Base-by-base conservation (phyloP, 1,140 invertebrate genomes). In the Sycobia sp. region DNA sequence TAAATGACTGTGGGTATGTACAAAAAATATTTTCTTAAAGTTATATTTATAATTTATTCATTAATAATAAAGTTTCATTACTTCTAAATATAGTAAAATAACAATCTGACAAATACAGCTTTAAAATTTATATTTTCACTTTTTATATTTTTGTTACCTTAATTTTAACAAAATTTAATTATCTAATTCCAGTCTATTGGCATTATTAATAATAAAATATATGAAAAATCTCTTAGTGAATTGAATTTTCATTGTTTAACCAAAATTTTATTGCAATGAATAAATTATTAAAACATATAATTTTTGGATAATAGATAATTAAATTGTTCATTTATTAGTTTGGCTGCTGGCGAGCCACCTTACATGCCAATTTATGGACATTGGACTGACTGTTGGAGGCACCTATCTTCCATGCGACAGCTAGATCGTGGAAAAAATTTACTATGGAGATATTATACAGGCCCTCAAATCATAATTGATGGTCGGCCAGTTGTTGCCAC, bases 391-490 rank as follows among this genome's bases (percentile, higher is more conserved):
- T 96, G 94, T 76, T 94, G 90, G 88, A 82, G 80, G 20, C 89
- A 95, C 71, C 77, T 97, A 36, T 83, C 88, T 11, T 74, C 77
- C 39, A 86, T 84, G 22, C 88, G 89, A 58, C 89, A 94, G 71
- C 82, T 94, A 27, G 95, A 94, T 74, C 84, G 94, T 49, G 94
- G 94, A 7, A 91, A 89, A 57, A 93, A 90, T 56, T 71, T 94
- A 9, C 85, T 95, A 66, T 91, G 89, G 84, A 87, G 91, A 69
- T 91, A 91, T 75, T 92, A 92, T 71, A 86, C 85, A 51, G 90
- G 90, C 49, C 89, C 89, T 54, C 86, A 74, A 74, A 75, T 82
- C 38, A 58, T 71, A 27, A 63, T 74, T 14, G 68, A 70, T 32
- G 75, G 76, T 34, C 71, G 68, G 34, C 41, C 71, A 7, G 67